A percentile compares a stretch with the other conserved stretches of the same genome.
Conservation (phyloP, 2,797 vertebrate species). For the Lemur catta region DNA sequence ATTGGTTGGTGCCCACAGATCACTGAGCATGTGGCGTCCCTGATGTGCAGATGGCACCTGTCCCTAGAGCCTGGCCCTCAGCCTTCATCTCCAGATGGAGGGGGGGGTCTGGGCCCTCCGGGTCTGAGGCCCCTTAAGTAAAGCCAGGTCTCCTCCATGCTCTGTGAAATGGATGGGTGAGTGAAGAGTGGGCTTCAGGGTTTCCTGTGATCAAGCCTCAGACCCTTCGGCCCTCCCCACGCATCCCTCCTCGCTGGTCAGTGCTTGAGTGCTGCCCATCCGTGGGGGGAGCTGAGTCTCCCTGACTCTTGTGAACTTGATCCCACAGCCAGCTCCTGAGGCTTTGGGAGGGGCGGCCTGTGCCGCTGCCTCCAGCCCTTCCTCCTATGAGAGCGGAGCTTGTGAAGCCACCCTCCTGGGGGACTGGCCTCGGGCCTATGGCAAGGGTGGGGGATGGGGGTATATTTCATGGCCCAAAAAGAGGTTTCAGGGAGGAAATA, state of each 20-base stretch:
- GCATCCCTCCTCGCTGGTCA: background rate
- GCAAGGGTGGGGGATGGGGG: too few species aligned
- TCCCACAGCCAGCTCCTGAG: background rate
- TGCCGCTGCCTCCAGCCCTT: background rate
- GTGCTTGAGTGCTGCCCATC: background rate
- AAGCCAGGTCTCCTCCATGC: background rate
- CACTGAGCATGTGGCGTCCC: background rate
- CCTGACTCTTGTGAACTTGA: background rate
- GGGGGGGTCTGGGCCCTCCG: background rate
- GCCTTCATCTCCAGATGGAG: background rate
- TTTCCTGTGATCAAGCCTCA: background rate
- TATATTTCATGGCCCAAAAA: background rate
- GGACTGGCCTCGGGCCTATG: background rate
- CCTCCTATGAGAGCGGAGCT: background rate
- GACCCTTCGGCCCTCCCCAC: background rate
- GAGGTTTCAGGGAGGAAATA: slow-evolving; percentile 46
- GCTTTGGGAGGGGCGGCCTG: background rate
- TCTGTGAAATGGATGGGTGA: background rate
- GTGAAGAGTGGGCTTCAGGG: background rate
- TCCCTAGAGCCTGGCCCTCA: background rate
- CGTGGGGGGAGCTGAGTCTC: background rate
- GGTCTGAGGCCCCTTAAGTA: background rate
- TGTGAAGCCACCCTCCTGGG: background rate
- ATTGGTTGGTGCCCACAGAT: background rate
- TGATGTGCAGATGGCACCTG: background rate